A percentile compares a stretch with the other conserved stretches of the same genome.
Evolutionary conservation across 2,888 invertebrate species (phyloP).

Genomic region (Liopterus haemorrhoidalis): DNA sequence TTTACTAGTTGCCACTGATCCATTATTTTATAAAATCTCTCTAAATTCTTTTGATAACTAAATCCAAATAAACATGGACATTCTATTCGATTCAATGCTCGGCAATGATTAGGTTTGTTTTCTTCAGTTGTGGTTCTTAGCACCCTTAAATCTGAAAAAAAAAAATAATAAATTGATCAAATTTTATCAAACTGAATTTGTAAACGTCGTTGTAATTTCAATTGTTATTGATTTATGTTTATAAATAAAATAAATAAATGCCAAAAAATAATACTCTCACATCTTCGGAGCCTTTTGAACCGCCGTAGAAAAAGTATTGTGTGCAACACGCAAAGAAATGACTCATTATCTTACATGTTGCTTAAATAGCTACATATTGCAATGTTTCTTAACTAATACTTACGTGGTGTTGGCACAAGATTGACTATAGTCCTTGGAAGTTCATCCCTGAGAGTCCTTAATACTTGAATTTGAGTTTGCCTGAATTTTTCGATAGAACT

Average conservation of each 20-base stretch:
- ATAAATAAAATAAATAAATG: slow-evolving; percentile 6
- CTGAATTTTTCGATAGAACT: slow-evolving; percentile 46
- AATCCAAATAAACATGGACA: slow-evolving; percentile 55
- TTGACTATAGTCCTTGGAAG: slow-evolving; percentile 57
- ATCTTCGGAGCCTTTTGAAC: no score
- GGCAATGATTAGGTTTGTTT: slow-evolving; percentile 45
- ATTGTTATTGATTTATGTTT: slow-evolving; percentile 1
- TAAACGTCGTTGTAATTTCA: neutral
- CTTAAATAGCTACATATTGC: neutral
- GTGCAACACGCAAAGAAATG: slow-evolving; percentile 1
- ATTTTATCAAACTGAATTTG: neutral
- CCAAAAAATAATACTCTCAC: neutral
- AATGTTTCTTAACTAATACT: no score
- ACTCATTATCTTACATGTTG: slow-evolving; percentile 5
- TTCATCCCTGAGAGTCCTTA: slow-evolving; percentile 52
- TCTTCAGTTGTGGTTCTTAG: slow-evolving; percentile 43
- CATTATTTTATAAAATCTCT: slow-evolving; percentile 47
- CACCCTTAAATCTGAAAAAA: slow-evolving; percentile 42
- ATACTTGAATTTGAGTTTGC: slow-evolving; percentile 46
- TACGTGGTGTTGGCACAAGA: slow-evolving; percentile 50
- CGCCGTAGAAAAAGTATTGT: slow-evolving; percentile 8
- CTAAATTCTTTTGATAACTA: slow-evolving; percentile 36
- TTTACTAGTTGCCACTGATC: slow-evolving; percentile 51
- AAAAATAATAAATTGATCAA: slow-evolving; percentile 11
- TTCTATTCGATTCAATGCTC: slow-evolving; percentile 45